Evolutionary conservation across 2,113 vertebrate genomes (phyloP).

Genomic region (Sminthopsis crassicaudata): DNA sequence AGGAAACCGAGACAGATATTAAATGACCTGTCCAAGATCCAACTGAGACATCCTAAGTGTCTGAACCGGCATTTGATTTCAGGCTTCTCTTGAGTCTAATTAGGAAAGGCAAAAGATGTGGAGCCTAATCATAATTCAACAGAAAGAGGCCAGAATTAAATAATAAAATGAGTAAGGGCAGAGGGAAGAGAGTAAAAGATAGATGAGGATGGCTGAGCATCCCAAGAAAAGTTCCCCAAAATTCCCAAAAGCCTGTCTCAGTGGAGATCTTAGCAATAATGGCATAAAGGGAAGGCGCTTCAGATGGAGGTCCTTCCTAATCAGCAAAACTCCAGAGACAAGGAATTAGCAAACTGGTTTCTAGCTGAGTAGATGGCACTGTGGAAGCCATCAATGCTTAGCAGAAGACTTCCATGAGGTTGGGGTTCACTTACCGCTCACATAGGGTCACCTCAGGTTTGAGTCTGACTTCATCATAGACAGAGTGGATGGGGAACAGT

Average conservation of each 20-base stretch:
- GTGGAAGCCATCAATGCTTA: background rate
- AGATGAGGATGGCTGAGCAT: no score
- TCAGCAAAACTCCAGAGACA: background rate
- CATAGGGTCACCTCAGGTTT: slow-evolving; percentile 64
- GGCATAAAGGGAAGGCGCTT: background rate
- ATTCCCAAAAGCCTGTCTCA: background rate
- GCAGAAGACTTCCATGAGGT: background rate
- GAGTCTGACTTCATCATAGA: background rate
- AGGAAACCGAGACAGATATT: background rate
- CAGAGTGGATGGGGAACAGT: slow-evolving; percentile 66
- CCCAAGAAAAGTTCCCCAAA: background rate
- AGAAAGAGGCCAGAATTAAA: background rate
- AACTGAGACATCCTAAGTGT: background rate
- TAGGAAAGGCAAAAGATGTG: background rate
- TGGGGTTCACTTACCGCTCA: slow-evolving; percentile 65
- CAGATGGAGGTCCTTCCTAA: background rate
- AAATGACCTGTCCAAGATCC: background rate
- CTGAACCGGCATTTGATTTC: background rate
- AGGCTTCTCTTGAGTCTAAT: background rate
- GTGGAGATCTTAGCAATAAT: background rate
- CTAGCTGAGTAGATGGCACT: background rate
- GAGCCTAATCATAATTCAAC: background rate
- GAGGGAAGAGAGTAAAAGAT: background rate
- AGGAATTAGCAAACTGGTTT: background rate
- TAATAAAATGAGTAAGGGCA: background rate